A percentile compares a stretch with the other conserved stretches of the same genome.
Evolutionary conservation across 2,888 invertebrate species (phyloP).

Genomic region (Pollenia amentaria): DNA sequence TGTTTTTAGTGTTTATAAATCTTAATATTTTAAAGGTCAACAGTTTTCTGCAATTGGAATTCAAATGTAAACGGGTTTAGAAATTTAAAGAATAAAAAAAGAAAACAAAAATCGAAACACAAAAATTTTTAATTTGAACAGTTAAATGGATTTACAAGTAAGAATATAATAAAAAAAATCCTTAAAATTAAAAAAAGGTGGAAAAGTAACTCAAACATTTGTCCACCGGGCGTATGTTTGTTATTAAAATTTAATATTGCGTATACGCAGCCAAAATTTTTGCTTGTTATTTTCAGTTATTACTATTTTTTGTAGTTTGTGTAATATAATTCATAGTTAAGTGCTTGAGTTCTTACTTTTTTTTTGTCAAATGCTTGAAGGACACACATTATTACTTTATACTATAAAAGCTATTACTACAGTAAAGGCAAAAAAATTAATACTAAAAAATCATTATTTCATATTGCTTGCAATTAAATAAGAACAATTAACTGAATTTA

Average conservation of each 20-base stretch:
- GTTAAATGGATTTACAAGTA: conserved; percentile 59
- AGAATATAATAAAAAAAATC: neutral
- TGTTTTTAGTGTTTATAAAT: conserved; percentile 22
- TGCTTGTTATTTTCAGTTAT: neutral
- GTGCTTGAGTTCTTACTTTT: too few relatives aligned
- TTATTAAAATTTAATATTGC: conserved; percentile 13
- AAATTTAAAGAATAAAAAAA: neutral
- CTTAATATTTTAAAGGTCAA: conserved; percentile 34
- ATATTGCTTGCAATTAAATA: too few relatives aligned
- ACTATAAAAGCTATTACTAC: too few relatives aligned
- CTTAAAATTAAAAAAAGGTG: neutral
- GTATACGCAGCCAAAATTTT: conserved; percentile 37
- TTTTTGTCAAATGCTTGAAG: too few relatives aligned
- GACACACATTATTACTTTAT: too few relatives aligned
- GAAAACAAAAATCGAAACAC: neutral
- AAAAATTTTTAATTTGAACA: neutral
- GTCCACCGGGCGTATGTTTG: conserved; percentile 45
- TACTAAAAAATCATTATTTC: too few relatives aligned
- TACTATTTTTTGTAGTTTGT: too few relatives aligned
- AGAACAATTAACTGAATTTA: too few relatives aligned
- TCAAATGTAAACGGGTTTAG: conserved; percentile 4
- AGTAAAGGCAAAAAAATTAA: too few relatives aligned
- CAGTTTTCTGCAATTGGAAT: conserved; percentile 12
- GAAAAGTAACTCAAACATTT: neutral
- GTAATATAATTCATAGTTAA: too few relatives aligned